These are phyloP conservation scores for Sebastes baramenuke DNA, from an alignment of 2,797 vertebrate genomes.

Conservation along the genomic window DNA sequence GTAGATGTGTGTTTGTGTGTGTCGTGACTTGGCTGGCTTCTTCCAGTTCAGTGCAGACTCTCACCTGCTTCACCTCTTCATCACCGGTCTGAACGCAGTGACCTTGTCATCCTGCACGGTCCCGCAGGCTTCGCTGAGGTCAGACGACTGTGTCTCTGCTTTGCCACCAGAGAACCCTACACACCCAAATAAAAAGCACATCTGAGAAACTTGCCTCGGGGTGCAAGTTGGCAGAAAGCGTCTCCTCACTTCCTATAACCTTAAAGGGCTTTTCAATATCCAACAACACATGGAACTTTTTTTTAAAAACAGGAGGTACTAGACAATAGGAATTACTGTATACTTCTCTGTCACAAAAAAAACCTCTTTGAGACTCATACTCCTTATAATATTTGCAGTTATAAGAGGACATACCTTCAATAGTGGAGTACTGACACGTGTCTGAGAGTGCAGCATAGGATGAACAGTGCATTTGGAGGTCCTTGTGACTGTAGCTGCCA, in stretches of 20 bases:
- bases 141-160: conserved; percentile 76
- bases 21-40: conserved; percentile 18
- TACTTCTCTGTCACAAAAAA: neutral
- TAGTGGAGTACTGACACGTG: conserved; percentile 86
- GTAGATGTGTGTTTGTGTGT: conserved; percentile 3
- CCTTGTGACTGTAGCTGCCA: conserved; percentile 84
- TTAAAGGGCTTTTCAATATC: neutral
- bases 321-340: neutral
- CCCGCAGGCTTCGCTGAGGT: conserved; percentile 81
- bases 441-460: conserved; percentile 84
- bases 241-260: neutral
- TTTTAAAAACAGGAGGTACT: neutral
- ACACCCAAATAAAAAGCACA: conserved; percentile 41
- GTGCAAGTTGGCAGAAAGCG: neutral
- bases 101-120: conserved; percentile 83
- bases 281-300: neutral
- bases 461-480: conserved; percentile 86
- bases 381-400: neutral
- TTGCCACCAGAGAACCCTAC: conserved; percentile 84
- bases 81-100: conserved; percentile 89
- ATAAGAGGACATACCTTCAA: conserved; percentile 85
- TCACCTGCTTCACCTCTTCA: conserved; percentile 92
- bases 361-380: neutral
- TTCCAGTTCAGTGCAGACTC: conserved; percentile 60
- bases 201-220: conserved; percentile 9